Percentiles rank a stretch among this genome's conserved stretches.
phyloP scores from a whole-genome alignment of 2,113 vertebrate genomes.

The Barbus barbus region DNA sequence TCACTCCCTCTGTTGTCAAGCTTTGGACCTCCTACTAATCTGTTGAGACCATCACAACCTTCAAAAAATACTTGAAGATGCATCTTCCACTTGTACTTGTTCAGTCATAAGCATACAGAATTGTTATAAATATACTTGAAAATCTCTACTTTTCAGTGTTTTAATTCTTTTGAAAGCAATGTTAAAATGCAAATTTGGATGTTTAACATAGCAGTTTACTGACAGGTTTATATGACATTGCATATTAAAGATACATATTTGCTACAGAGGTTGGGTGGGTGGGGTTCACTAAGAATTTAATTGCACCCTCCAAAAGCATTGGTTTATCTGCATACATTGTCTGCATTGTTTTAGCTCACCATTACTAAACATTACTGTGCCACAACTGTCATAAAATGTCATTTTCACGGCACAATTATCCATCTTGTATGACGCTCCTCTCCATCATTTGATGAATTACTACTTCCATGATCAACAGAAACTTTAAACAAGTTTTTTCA shows the following conservation, averaged over 20 bases:
- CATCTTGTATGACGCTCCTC: background rate
- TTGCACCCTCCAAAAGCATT: background rate
- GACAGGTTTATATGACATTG: background rate
- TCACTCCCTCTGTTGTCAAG: background rate
- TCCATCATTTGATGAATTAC: background rate
- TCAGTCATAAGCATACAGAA: background rate
- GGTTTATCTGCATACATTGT: background rate
- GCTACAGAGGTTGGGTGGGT: background rate
- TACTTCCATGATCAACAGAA: background rate
- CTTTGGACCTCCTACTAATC: background rate
- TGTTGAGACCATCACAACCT: background rate
- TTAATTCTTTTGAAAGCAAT: too few relatives aligned
- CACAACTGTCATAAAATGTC: background rate
- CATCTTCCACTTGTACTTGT: background rate
- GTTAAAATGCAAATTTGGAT: too few relatives aligned
- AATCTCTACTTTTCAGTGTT: background rate
- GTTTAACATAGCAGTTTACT: background rate
- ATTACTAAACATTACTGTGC: background rate
- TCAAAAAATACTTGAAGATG: background rate
- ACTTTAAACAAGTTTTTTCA: background rate
- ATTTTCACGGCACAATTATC: background rate
- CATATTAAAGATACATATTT: background rate
- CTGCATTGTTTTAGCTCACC: background rate
- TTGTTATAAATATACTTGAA: background rate
- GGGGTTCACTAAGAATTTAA: background rate